Base-by-base conservation (phyloP, 2,888 invertebrate genomes). In the Acutogordius australiensis region DNA sequence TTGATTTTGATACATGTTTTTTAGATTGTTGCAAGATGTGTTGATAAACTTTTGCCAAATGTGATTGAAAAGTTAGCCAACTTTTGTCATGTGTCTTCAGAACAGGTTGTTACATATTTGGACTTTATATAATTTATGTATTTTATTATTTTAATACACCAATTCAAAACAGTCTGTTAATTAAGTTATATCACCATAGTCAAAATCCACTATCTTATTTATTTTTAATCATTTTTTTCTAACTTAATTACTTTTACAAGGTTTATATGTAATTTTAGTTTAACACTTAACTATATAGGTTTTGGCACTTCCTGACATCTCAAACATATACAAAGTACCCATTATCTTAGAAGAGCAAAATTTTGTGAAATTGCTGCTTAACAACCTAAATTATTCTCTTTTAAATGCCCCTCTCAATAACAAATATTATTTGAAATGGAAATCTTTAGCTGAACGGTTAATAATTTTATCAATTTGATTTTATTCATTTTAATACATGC, bases 261-360 rank as follows among this genome's bases (percentile, higher is more conserved):
- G n/a, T n/a, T n/a, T n/a, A n/a, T n/a, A n/a, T n/a, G n/a, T n/a
- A n/a, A n/a, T n/a, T n/a, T n/a, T n/a, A n/a, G n/a, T n/a, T n/a
- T n/a, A n/a, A n/a, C n/a, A n/a, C n/a, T n/a, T n/a, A n/a, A n/a
- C n/a, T n/a, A n/a, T n/a, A n/a, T 70, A 82, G 81, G 86, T 90
- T 0, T 80, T 90, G 65, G 85, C 86, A 67, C 81, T 94, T 65
- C 90, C 86, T 65, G 94, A 97, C 72, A 78, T 91, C 51, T 79
- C 80, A 58, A 90, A 88, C 1, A 85, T 97, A 62, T 97, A 97
- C 71, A 81, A 85, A 70, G 94, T 97, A 0, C 97, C 97, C 0
- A 70, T 94, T 61, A 72, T 91, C 62, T 81, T 97, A 79, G 84
- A 90, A 68, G 78, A 80, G 29, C 85, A 90, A 71, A 83, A 84